These are phyloP conservation scores for Agrypnia vestita DNA, from an alignment of 1,140 invertebrate genomes.

Conservation along the genomic window DNA sequence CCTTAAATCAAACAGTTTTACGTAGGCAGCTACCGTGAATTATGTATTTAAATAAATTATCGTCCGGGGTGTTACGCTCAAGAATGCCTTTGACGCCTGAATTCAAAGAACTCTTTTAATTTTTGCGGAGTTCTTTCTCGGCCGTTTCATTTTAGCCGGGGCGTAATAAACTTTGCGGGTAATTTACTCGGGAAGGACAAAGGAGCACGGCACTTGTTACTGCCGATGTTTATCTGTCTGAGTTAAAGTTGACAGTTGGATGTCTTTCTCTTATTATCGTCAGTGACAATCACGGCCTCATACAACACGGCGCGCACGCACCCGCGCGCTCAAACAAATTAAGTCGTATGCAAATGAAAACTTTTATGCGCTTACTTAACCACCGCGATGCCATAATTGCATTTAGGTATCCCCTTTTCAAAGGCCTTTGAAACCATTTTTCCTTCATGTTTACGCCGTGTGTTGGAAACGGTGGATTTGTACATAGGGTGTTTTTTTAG, in stretches of 20 bases:
- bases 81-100: not conserved
- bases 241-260: conserved; percentile 34
- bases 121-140: not conserved
- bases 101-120: not conserved
- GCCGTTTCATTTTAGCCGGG: conserved; percentile 5
- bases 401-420: too few species aligned
- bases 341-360: too few species aligned
- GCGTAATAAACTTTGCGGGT: conserved; percentile 1
- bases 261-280: conserved; percentile 28
- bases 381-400: too few species aligned
- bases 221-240: conserved; percentile 27
- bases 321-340: too few species aligned
- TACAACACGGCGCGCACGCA: too few species aligned
- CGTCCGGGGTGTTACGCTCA: not conserved
- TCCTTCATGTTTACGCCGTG: too few species aligned
- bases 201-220: conserved; percentile 14
- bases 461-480: too few species aligned
- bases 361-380: too few species aligned
- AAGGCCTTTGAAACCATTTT: too few species aligned
- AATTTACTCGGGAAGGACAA: conserved; percentile 26
- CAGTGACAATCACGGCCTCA: conserved; percentile 32
- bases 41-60: not conserved
- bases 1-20: not conserved
- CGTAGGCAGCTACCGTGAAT: not conserved
- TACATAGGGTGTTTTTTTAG: too few species aligned